A percentile compares a stretch with the other conserved stretches of the same genome.
Conservation (phyloP, 2,797 vertebrate species). For the Lepus oiostolus region DNA sequence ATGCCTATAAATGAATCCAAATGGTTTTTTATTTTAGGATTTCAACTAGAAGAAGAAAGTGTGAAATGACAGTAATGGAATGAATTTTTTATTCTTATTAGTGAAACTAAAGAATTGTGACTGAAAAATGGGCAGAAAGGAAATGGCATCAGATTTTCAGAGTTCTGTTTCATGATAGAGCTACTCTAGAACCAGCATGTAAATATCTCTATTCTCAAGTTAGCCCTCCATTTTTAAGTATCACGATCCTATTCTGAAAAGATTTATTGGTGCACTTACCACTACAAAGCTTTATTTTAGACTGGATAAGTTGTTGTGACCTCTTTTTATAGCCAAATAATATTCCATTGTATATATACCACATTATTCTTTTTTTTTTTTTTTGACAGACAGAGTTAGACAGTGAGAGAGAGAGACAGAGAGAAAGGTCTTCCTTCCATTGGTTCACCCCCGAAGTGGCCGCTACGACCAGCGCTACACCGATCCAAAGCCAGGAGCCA, state of each 20-base stretch:
- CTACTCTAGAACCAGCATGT: background rate
- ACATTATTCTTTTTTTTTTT: too few relatives aligned
- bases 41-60: slow-evolving; percentile 12
- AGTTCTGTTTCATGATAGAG: background rate
- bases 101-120: background rate
- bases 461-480: too few relatives aligned
- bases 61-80: slow-evolving; percentile 13
- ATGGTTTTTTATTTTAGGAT: slow-evolving; percentile 49
- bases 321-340: background rate
- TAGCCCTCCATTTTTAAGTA: background rate
- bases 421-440: too few relatives aligned
- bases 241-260: background rate
- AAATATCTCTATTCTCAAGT: background rate
- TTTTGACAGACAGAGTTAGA: too few relatives aligned
- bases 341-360: too few relatives aligned
- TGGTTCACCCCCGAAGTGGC: too few relatives aligned
- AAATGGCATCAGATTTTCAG: slow-evolving; percentile 3
- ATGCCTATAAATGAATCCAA: slow-evolving; percentile 53
- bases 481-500: too few relatives aligned
- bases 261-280: background rate
- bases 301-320: background rate
- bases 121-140: background rate
- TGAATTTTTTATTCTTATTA: background rate
- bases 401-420: too few relatives aligned
- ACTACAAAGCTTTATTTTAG: background rate